Base-by-base conservation (phyloP, 2,113 vertebrate genomes). In the Oreochromis aureus region DNA sequence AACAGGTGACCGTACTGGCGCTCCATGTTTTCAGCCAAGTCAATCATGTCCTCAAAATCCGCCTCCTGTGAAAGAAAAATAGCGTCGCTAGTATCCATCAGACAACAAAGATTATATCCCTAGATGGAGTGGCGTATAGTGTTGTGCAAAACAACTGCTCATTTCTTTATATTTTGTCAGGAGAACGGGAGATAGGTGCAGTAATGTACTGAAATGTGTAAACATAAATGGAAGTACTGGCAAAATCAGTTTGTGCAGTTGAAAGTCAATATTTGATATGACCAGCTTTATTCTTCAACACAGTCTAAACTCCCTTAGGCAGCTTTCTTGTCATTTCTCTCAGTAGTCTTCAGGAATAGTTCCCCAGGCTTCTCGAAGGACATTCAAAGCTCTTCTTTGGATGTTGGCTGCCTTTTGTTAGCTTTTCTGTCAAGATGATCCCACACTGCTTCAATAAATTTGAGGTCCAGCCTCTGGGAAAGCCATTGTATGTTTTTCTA, bases 31-130 rank as follows among this genome's bases (percentile, higher is more conserved):
- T 98, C 96, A 88, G 97, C 97, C 73, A 93, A 96, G 91, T 94
- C 95, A 83, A 98, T 97, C 97, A 99, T 98, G 86, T 98, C 97
- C 61, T 98, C 96, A 91, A 99, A 98, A 85, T 99, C 98, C 92
- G 97, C 98, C 91, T 99, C 98, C 98, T 99, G 94, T 61, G 92
- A 55, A 83, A 69, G 61, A 36, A 30, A 9, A 16, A 39, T 27
- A 76, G 24, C 0, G 1, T 78, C 3, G 30, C 16, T 0, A 12
- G 16, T 44, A 44, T 24, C 34, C 36, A 44, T 19, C 2, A 46
- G 11, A 2, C n/a, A 27, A 27, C n/a, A 80, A 80, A 1, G n/a
- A 5, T 34, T 56, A 10, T 32, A 78, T 44, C 9, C 3, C 1
- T 32, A 32, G 24, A 76, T 48, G 6, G 69, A 76, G 41, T 30